These are phyloP conservation scores for Acronicta psi DNA, from an alignment of 2,888 invertebrate genomes.

Conservation along the genomic window DNA sequence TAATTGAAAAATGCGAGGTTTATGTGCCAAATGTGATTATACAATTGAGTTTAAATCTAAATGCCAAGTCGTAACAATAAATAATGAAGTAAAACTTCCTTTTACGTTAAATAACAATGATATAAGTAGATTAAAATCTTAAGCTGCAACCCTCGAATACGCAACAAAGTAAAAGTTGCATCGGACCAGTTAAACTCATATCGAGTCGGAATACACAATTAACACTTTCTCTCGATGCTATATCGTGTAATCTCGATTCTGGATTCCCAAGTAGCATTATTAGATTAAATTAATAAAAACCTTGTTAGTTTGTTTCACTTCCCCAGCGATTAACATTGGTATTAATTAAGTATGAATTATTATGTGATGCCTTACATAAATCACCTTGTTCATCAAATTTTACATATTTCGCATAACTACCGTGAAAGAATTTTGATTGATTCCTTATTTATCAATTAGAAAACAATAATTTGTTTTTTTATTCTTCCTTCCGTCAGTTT, in stretches of 20 bases:
- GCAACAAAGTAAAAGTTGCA: conserved; percentile 64
- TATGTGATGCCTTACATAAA: conserved; percentile 4
- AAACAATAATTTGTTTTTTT: neutral
- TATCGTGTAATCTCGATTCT: conserved; percentile 39
- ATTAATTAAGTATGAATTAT: conserved; percentile 19
- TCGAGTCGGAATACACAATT: conserved; percentile 64
- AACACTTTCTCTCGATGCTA: conserved; percentile 64
- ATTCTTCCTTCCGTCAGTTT: neutral
- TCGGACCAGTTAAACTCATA: conserved; percentile 60
- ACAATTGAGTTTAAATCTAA: neutral
- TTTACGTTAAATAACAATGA: conserved; percentile 30
- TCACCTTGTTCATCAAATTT: conserved; percentile 12
- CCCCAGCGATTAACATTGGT: conserved; percentile 23
- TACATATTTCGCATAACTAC: conserved; percentile 3
- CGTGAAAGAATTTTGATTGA: conserved; percentile 7
- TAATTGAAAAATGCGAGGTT: neutral
- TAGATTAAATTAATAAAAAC: conserved; percentile 36
- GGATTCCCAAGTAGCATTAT: conserved; percentile 50
- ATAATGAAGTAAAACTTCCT: conserved; percentile 18
- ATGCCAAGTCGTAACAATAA: conserved; percentile 18
- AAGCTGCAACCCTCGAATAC: conserved; percentile 49
- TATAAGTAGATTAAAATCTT: conserved; percentile 39
- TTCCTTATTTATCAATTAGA: neutral
- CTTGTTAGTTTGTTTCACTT: conserved; percentile 30
- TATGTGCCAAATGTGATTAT: conserved; percentile 27